Conservation (phyloP, 2,797 vertebrate genomes). For the Sitta carolinensis region DNA sequence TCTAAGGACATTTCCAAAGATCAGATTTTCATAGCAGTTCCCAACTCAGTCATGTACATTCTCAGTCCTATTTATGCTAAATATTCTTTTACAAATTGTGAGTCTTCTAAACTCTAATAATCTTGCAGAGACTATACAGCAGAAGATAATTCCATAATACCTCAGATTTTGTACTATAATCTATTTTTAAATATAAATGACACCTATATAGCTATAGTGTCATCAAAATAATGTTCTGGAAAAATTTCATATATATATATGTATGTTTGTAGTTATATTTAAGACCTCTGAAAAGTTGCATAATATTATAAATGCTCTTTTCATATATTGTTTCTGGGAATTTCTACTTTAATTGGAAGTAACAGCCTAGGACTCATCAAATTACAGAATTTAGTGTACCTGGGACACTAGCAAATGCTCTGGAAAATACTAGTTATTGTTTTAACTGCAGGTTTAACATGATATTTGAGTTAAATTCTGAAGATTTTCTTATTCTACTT, state of each 20-base stretch:
- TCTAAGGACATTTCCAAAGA: not conserved
- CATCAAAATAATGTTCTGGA: not conserved
- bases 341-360: not conserved
- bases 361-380: not conserved
- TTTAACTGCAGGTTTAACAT: not conserved
- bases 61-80: not conserved
- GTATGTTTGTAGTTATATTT: not conserved
- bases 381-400: not conserved
- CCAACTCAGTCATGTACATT: not conserved
- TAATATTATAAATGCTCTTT: not conserved
- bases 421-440: not conserved
- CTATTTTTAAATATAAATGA: not conserved
- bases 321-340: not conserved
- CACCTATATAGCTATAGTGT: not conserved
- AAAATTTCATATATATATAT: not conserved
- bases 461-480: not conserved
- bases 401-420: not conserved
- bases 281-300: not conserved
- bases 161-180: not conserved
- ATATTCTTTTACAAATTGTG: not conserved
- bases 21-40: not conserved
- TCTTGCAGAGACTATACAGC: not conserved
- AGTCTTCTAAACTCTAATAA: not conserved
- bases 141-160: not conserved
- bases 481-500: not conserved